Evolutionary conservation across 2,888 invertebrate species (phyloP).

Genomic region (Drosophila putrida): DNA sequence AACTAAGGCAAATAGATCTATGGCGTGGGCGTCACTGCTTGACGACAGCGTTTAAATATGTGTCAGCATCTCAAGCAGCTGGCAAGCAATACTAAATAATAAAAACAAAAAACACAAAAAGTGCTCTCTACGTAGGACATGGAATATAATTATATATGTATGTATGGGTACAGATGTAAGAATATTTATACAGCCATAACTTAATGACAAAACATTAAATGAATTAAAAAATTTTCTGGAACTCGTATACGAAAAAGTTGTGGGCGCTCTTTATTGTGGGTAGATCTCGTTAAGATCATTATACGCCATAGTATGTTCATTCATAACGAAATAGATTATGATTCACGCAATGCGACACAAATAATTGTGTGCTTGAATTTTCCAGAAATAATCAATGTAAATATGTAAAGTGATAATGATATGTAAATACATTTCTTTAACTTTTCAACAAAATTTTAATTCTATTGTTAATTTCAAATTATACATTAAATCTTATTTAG

Average conservation of each 20-base stretch:
- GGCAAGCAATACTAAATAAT: conserved; percentile 34
- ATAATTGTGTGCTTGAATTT: conserved; percentile 6
- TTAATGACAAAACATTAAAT: conserved; percentile 35
- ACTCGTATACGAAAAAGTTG: conserved; percentile 16
- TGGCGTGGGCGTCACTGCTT: conserved; percentile 58
- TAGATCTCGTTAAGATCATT: conserved; percentile 16
- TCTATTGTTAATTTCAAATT: too few relatives aligned
- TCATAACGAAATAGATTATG: conserved; percentile 41
- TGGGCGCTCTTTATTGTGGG: conserved; percentile 43
- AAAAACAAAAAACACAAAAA: conserved; percentile 16
- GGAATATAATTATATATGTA: conserved; percentile 8
- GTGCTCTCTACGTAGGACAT: conserved; percentile 29
- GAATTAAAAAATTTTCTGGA: conserved; percentile 30
- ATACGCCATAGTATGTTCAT: conserved; percentile 27
- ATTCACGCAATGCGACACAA: conserved; percentile 35
- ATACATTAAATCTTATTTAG: too few relatives aligned
- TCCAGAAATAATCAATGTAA: not conserved
- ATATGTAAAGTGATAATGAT: too few relatives aligned
- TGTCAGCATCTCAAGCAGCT: conserved; percentile 38
- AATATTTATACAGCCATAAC: conserved; percentile 38
- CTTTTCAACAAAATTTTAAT: too few relatives aligned
- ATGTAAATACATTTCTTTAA: too few relatives aligned
- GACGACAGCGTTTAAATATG: conserved; percentile 58
- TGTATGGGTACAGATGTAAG: conserved; percentile 22
- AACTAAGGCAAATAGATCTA: conserved; percentile 64